phyloP scores from a whole-genome alignment of 2,113 vertebrate genomes.

The Oreotrochilus melanogaster region DNA sequence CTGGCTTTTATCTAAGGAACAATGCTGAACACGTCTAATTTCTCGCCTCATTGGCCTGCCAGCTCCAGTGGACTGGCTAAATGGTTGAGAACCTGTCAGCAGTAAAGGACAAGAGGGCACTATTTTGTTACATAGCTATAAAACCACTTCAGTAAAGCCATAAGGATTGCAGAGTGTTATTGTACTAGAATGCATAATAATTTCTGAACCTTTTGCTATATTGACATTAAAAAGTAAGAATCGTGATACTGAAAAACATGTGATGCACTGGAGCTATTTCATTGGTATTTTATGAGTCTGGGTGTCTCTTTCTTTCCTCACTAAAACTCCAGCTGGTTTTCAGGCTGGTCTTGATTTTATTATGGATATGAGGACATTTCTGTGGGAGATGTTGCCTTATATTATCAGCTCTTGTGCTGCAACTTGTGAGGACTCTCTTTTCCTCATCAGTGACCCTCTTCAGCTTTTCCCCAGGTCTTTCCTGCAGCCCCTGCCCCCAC shows the following conservation, averaged over 20 bases:
- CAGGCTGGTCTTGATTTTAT: background rate
- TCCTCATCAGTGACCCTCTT: rapidly evolving
- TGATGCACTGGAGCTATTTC: background rate
- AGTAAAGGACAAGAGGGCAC: background rate
- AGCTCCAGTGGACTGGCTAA: background rate
- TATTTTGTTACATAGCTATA: background rate
- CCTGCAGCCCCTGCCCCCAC: background rate
- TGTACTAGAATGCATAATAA: background rate
- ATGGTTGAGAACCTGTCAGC: background rate
- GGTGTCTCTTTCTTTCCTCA: background rate
- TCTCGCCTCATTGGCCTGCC: background rate
- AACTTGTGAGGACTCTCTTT: background rate
- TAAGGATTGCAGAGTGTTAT: background rate
- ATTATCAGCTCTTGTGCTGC: background rate
- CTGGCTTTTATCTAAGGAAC: background rate
- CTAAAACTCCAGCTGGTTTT: background rate
- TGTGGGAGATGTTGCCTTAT: background rate
- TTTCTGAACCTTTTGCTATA: background rate
- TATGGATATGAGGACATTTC: background rate
- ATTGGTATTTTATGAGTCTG: rapidly evolving
- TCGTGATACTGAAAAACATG: background rate
- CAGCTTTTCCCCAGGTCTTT: background rate
- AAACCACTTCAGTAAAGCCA: background rate
- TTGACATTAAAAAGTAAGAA: background rate
- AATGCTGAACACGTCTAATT: background rate